phyloP scores from a whole-genome alignment of 2,888 invertebrate genomes.

The Catotricha subobsoleta region DNA sequence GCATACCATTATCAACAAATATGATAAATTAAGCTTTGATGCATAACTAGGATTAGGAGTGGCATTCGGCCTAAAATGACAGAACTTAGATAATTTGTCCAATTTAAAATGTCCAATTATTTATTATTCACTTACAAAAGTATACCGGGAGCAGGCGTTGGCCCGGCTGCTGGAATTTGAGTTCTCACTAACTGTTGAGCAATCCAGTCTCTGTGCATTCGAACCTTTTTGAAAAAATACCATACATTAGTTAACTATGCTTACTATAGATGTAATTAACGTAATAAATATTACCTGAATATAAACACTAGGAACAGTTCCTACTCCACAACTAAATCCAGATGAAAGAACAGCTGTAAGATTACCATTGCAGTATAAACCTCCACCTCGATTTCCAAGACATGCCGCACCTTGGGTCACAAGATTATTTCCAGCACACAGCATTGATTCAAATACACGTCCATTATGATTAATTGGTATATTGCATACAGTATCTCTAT shows the following conservation, averaged over 20 bases:
- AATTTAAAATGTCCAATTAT: too few species aligned
- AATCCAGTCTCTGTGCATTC: neutral
- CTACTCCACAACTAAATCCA: conserved; percentile 6
- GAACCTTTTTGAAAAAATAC: too few species aligned
- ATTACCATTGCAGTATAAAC: conserved; percentile 10
- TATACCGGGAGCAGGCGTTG: neutral
- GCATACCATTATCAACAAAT: too few species aligned
- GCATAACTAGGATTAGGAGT: too few species aligned
- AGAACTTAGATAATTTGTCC: too few species aligned
- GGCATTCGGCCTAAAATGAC: too few species aligned
- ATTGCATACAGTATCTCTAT: conserved; percentile 8
- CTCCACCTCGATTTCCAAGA: conserved; percentile 7
- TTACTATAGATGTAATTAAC: too few species aligned
- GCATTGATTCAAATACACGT: conserved; percentile 5
- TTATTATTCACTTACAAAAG: neutral
- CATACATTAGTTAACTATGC: too few species aligned
- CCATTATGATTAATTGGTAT: conserved; percentile 2
- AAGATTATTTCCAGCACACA: conserved; percentile 7
- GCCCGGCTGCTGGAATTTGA: neutral
- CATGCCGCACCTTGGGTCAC: conserved; percentile 6
- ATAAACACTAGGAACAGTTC: conserved; percentile 8
- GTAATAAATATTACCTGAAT: conserved; percentile 7
- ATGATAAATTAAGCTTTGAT: too few species aligned
- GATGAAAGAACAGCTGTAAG: conserved; percentile 9
- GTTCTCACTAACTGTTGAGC: conserved; percentile 4